phyloP scores from a whole-genome alignment of 1,140 invertebrate species.

The Mya arenaria region DNA sequence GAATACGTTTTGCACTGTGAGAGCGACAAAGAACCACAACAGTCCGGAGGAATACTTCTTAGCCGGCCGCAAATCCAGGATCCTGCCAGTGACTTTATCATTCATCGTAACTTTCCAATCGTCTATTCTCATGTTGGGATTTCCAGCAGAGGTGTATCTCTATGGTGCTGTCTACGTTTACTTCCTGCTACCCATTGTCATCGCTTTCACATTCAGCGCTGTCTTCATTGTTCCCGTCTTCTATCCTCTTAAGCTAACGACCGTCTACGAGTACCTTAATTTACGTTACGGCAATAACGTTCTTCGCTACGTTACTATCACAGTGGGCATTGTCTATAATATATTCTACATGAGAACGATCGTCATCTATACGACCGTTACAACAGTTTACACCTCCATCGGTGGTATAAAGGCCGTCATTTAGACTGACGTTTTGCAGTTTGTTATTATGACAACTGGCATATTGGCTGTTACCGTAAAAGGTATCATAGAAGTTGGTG shows the following conservation, averaged over 20 bases:
- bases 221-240: conserved; percentile 8
- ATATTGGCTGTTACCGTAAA: not conserved
- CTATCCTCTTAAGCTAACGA: conserved; percentile 22
- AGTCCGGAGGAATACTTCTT: conserved; percentile 6
- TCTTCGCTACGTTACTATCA: not conserved
- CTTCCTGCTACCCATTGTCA: not conserved
- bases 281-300: conserved; percentile 6
- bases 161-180: not conserved
- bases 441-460: not conserved
- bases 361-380: not conserved
- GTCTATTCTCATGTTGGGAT: conserved; percentile 74
- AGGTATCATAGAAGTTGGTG: not conserved
- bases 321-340: not conserved
- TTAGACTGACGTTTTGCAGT: conserved; percentile 9
- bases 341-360: conserved; percentile 8
- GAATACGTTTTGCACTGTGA: not conserved
- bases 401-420: conserved; percentile 29
- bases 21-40: conserved; percentile 23
- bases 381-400: conserved; percentile 2
- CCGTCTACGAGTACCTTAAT: conserved; percentile 16
- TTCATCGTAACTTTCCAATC: conserved; percentile 30
- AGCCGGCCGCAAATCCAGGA: not conserved
- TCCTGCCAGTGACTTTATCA: not conserved
- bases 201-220: not conserved
- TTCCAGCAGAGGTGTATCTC: conserved; percentile 22